Percentiles rank a stretch among this genome's conserved stretches.
Evolutionary conservation across 1,140 invertebrate species (phyloP).

Genomic region (Choristoneura fumiferana): DNA sequence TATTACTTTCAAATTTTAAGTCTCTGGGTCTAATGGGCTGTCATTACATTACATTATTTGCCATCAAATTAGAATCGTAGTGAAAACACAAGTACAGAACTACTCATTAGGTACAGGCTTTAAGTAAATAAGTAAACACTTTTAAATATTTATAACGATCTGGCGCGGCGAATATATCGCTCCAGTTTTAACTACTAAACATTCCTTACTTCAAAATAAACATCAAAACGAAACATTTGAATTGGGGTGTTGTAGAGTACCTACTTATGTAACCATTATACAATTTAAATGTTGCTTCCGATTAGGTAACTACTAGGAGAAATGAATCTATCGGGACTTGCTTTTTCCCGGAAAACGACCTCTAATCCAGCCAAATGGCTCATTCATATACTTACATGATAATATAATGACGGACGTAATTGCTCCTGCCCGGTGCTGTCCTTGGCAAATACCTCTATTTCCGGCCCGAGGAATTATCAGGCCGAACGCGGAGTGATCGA

Average conservation of each 20-base stretch:
- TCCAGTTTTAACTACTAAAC: too few species aligned
- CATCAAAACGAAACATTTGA: neutral
- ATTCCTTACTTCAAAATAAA: too few species aligned
- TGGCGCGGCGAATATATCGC: too few species aligned
- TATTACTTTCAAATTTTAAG: too few species aligned
- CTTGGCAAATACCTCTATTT: conserved; percentile 3
- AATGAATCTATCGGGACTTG: neutral
- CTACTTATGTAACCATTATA: neutral
- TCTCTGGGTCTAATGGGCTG: too few species aligned
- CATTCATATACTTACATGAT: neutral
- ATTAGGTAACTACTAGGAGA: neutral
- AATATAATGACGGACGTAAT: conserved; percentile 8
- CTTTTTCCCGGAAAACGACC: neutral
- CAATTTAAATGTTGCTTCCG: too few species aligned
- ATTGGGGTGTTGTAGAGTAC: neutral
- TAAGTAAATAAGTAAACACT: too few species aligned
- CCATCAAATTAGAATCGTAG: too few species aligned
- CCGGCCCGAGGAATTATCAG: conserved; percentile 3
- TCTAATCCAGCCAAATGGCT: conserved; percentile 7
- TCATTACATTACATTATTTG: too few species aligned
- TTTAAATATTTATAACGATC: too few species aligned
- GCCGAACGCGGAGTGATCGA: conserved; percentile 8
- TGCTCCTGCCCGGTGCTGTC: neutral
- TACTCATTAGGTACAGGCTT: too few species aligned
- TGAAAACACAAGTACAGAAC: too few species aligned